A percentile compares a stretch with the other conserved stretches of the same genome.
These are phyloP conservation scores for Rhadinocentrus ornatus DNA, from an alignment of 2,797 vertebrate species.

Conservation along the genomic window DNA sequence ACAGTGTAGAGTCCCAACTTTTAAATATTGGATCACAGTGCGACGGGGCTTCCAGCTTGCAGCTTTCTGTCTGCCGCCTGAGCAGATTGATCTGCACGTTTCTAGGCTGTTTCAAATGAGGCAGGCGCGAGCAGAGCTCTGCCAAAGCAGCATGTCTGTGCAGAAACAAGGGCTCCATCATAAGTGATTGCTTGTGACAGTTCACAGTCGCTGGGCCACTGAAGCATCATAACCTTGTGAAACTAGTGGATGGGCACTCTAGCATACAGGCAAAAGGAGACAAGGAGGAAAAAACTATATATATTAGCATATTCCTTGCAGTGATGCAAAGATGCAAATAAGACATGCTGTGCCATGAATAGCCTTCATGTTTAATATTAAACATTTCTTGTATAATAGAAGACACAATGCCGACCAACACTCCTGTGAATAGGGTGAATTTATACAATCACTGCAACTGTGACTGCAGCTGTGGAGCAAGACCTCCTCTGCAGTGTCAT, in stretches of 20 bases:
- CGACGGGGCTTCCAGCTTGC: constrained; percentile 61
- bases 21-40: constrained; percentile 78
- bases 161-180: constrained; percentile 79
- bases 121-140: constrained; percentile 58
- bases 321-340: constrained; percentile 66
- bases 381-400: constrained; percentile 61
- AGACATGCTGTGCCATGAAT: constrained; percentile 47
- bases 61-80: constrained; percentile 61
- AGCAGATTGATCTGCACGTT: constrained; percentile 75
- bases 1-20: constrained; percentile 62
- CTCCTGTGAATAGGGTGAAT: constrained; percentile 38
- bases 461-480: constrained; percentile 45
- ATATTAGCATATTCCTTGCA: constrained; percentile 74
- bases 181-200: constrained; percentile 82
- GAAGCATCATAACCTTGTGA: constrained; percentile 82
- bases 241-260: constrained; percentile 76
- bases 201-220: constrained; percentile 80
- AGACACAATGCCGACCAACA: constrained; percentile 51
- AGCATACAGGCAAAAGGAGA: constrained; percentile 67
- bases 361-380: constrained; percentile 58
- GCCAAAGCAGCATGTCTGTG: constrained; percentile 76
- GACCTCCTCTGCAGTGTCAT: constrained; percentile 24
- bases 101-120: constrained; percentile 69
- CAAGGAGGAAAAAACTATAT: constrained; percentile 32
- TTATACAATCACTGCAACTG: constrained; percentile 45